phyloP scores from a whole-genome alignment of 2,888 invertebrate species.

The Andrena minutula region DNA sequence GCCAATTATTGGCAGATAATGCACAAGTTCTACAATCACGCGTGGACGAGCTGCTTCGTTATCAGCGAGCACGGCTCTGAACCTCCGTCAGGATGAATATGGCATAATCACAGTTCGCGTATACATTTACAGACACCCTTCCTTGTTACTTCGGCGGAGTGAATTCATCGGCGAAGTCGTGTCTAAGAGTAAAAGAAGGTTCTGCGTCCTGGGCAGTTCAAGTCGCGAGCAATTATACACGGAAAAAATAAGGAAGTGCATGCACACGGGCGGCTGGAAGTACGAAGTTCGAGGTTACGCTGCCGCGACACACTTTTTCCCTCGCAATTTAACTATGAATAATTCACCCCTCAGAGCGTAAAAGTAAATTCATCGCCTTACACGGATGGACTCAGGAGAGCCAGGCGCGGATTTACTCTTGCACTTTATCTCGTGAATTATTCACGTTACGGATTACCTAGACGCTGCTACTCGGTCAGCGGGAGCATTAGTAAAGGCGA shows the following conservation, averaged over 20 bases:
- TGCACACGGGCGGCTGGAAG: no score
- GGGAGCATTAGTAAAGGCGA: conserved; percentile 22
- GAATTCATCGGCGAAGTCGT: no score
- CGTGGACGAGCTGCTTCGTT: neutral
- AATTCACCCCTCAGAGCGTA: conserved; percentile 46
- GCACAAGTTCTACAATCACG: neutral
- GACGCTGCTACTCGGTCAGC: conserved; percentile 14
- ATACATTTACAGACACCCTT: no score
- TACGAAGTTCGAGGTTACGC: conserved; percentile 19
- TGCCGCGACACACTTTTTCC: conserved; percentile 14
- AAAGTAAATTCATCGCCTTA: conserved; percentile 50
- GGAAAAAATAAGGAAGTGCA: neutral
- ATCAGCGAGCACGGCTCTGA: neutral
- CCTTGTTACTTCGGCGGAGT: no score
- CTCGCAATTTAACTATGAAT: conserved; percentile 51
- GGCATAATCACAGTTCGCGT: no score
- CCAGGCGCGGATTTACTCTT: conserved; percentile 44
- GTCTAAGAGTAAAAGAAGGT: no score
- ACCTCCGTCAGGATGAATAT: no score
- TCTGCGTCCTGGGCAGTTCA: no score
- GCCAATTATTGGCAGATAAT: neutral
- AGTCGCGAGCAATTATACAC: no score
- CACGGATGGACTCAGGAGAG: conserved; percentile 14
- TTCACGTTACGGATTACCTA: conserved; percentile 46
- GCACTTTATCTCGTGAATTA: conserved; percentile 50